Conservation (phyloP, 1,140 invertebrate genomes). For the Drosophila parabipectinata region DNA sequence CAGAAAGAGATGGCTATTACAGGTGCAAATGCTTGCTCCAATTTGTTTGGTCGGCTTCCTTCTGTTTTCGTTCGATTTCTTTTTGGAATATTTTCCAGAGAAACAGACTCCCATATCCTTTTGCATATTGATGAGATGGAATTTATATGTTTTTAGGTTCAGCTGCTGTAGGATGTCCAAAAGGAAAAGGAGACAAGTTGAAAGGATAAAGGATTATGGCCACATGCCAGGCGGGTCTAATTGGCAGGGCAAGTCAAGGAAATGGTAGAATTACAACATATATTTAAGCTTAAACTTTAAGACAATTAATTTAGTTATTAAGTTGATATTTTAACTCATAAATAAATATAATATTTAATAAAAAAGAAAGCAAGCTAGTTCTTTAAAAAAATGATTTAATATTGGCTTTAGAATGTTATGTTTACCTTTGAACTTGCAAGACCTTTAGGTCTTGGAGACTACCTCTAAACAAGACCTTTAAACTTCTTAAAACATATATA, state of each 20-base stretch:
- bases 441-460: too few relatives aligned
- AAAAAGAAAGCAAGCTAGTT: too few relatives aligned
- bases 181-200: not conserved
- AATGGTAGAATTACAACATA: too few relatives aligned
- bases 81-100: not conserved
- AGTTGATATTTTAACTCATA: too few relatives aligned
- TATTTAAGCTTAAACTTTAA: too few relatives aligned
- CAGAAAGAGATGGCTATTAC: constrained; percentile 26
- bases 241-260: not conserved
- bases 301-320: too few relatives aligned
- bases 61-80: constrained; percentile 3
- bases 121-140: constrained; percentile 51
- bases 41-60: constrained; percentile 25
- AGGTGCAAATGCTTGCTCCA: constrained; percentile 66
- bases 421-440: too few relatives aligned
- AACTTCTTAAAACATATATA: too few relatives aligned
- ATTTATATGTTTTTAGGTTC: constrained; percentile 15
- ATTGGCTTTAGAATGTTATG: too few relatives aligned
- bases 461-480: too few relatives aligned
- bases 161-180: constrained; percentile 11
- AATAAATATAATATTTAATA: too few relatives aligned
- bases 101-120: constrained; percentile 8
- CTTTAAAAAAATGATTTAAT: too few relatives aligned
- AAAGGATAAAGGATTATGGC: constrained; percentile 29
- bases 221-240: constrained; percentile 24